Base-by-base conservation (phyloP, 2,888 invertebrate genomes). In the Parnassius orleans region DNA sequence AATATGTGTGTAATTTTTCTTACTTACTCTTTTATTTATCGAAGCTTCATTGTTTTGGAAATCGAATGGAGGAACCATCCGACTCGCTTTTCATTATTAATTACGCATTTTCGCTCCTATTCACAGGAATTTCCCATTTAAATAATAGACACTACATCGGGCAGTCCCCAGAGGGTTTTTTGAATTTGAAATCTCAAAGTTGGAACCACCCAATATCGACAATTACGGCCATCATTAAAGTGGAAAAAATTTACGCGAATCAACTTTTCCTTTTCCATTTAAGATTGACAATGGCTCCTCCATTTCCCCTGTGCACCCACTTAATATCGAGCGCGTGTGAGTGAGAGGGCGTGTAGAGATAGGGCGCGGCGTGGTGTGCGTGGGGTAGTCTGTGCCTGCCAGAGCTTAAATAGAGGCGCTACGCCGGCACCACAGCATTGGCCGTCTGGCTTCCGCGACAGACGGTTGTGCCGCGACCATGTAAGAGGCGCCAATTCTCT, bases 211-310 rank as follows among this genome's bases (percentile, higher is more conserved):
- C 73, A 77, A 82, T 83, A 79, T 77, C 79, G 83, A 83, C 87
- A 89, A 90, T 90, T 87, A 84, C 77, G 68, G 82, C 82, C 79
- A 84, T 86, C 87, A 86, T 83, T 82, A 84, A 80, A 71, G 77
- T 77, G 66, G 82, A 80, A 84, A 81, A 83, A 86, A 87, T 87
- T 84, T 81, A 81, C 77, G 77, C 77, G 83, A 84, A 84, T 86
- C 82, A 83, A 88, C 84, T 87, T 83, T 86, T 87, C 86, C 78
- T 76, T 79, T 72, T 80, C 84, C 81, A 87, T 88, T 86, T 86
- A 81, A 72, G 77, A 75, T 77, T 83, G 84, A 90, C 90, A 90
- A 90, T 88, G 81, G 85, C 72, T 72, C 79, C 76, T 78, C 84
- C 83, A 86, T 87, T 88, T 86, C 79, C 79, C 84, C 78, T 78